phyloP scores from a whole-genome alignment of 2,113 vertebrate genomes.

The Pteronura brasiliensis region DNA sequence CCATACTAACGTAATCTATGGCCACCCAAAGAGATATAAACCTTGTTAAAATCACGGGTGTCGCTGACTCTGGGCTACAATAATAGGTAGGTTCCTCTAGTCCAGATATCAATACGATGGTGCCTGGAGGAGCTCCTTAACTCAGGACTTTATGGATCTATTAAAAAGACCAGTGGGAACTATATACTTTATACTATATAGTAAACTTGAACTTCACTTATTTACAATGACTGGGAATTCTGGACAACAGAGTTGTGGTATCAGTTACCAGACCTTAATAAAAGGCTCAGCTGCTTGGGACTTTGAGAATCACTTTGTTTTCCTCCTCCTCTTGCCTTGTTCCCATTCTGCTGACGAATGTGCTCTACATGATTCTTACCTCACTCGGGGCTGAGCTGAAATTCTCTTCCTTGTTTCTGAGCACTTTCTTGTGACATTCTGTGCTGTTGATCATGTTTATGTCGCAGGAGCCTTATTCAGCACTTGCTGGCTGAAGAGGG shows the following conservation, averaged over 20 bases:
- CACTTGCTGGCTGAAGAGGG: neutral
- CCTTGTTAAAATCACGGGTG: conserved; percentile 9
- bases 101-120: neutral
- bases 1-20: neutral
- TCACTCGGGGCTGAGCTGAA: neutral
- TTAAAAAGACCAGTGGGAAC: conserved; percentile 36
- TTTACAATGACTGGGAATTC: conserved; percentile 15
- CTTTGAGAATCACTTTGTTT: neutral
- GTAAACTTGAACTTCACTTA: conserved; percentile 32
- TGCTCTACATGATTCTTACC: neutral
- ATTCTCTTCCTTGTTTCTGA: neutral
- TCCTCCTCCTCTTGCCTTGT: neutral
- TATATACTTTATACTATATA: neutral
- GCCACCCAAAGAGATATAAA: neutral
- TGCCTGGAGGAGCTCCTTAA: conserved; percentile 55
- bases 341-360: neutral
- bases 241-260: neutral
- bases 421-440: neutral
- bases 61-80: neutral
- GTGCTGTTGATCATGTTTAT: neutral
- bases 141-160: conserved; percentile 47
- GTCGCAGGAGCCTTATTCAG: rapidly evolving
- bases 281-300: neutral
- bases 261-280: neutral
- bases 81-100: neutral